phyloP scores from a whole-genome alignment of 2,113 vertebrate genomes.

The Fregetta grallaria region DNA sequence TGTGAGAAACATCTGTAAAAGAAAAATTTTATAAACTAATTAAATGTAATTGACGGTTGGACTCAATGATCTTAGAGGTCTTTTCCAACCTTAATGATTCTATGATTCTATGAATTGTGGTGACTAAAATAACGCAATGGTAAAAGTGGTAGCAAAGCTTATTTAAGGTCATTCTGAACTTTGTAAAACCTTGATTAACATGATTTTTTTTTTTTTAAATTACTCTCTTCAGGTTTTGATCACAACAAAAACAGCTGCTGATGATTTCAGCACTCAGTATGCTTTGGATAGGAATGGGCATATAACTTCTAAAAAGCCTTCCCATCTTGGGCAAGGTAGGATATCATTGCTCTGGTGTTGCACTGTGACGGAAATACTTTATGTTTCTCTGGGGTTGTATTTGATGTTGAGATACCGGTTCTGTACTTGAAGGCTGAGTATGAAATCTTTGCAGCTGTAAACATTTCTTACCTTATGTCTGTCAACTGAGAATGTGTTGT shows the following conservation, averaged over 20 bases:
- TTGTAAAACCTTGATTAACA: not conserved
- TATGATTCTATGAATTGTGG: not conserved
- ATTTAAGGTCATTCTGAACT: not conserved
- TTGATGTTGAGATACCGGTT: not conserved
- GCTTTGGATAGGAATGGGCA: conserved; percentile 81
- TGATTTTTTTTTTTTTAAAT: not conserved
- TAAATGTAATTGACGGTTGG: not conserved
- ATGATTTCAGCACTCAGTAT: conserved; percentile 86
- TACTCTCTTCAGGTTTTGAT: conserved; percentile 80
- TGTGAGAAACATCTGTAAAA: not conserved
- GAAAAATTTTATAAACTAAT: not conserved
- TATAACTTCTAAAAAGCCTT: conserved; percentile 87
- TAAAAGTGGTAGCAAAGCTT: not conserved
- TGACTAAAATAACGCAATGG: not conserved
- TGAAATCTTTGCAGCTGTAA: not conserved
- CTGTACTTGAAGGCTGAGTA: not conserved
- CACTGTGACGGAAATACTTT: not conserved
- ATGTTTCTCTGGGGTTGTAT: not conserved
- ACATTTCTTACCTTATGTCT: not conserved
- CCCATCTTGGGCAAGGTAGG: conserved; percentile 91
- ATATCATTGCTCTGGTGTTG: not conserved
- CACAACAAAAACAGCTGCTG: conserved; percentile 86
- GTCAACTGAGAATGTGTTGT: not conserved
- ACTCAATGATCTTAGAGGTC: too few relatives aligned
- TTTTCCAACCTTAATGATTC: too few relatives aligned